Evolutionary conservation across 1,140 invertebrate genomes (phyloP).

Genomic region (Drosophila micromelanica): DNA sequence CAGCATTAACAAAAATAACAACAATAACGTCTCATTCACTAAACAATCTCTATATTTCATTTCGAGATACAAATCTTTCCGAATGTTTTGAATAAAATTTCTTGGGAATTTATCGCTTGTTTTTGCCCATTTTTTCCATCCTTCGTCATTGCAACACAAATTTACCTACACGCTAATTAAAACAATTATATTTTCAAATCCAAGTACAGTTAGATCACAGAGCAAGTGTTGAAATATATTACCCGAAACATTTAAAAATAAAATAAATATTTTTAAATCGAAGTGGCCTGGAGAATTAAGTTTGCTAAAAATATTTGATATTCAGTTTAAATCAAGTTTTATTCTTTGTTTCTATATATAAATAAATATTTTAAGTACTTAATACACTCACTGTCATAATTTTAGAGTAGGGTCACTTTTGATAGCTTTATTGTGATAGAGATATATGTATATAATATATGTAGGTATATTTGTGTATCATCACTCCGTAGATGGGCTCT

Average conservation of each 20-base stretch:
- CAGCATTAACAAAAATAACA: background rate
- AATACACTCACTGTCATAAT: too few species aligned
- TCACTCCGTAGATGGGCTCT: too few species aligned
- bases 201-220: background rate
- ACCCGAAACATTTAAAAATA: too few species aligned
- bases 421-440: too few species aligned
- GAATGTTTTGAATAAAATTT: slow-evolving; percentile 2
- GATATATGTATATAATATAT: too few species aligned
- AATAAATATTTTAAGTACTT: too few species aligned
- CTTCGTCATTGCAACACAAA: background rate
- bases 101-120: background rate
- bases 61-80: background rate
- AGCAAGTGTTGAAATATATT: background rate
- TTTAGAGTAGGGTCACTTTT: background rate
- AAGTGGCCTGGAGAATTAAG: too few species aligned
- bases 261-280: too few species aligned
- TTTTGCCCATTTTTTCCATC: background rate
- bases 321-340: too few species aligned
- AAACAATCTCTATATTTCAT: slow-evolving; percentile 12
- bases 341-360: too few species aligned
- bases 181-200: background rate
- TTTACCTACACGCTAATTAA: background rate
- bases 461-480: too few species aligned
- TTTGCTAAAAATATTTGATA: too few species aligned
- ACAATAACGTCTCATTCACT: background rate